Evolutionary conservation across 2,888 invertebrate species (phyloP), one percentile per base, ranked within the genome.

Genomic region (Chrysina gloriosa): DNA sequence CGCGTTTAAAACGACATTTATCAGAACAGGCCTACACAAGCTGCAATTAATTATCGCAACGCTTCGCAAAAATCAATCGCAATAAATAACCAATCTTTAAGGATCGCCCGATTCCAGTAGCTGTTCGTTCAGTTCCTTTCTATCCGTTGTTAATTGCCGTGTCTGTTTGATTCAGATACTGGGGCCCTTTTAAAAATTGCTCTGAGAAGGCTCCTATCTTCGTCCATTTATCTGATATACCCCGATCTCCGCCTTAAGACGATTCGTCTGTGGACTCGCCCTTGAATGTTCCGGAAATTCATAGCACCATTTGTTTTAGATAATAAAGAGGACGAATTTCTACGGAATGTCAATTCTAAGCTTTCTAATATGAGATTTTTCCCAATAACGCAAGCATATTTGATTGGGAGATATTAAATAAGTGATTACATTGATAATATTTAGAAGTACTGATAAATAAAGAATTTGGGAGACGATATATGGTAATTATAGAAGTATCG

Each of bases 21-120:
- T 50, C 48, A 50, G 48, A 25, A 5, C 27, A 23, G 23, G 23
- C 48, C 48, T 21, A 29, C 23, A 54, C 45, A 65, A 54, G 23
- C 36, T 56, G 34, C 42, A 54, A 66, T 66, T 54, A 56, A 66
- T 66, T 66, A 54, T 42, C 42, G 25, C 16, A 56, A 25, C 45
- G 66, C 25, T 54, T 11, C 23, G 16, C 25, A 25, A 27, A 50
- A 63, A 23, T 25, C 48, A 48, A 47, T 29, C 45, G 63, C 63
- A 31, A 63, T 63, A 63, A 48, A 63, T 63, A 63, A 63, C 63
- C 29, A 48, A 63, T 63, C 63, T 63, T 63, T 48, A 48, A 63
- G 47, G 63, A 63, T 63, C 31, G 31, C 14, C 34, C 63, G 63
- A 29, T 48, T 47, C 23, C 63, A 48, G 48, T 63, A 47, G 47